Base-by-base conservation (phyloP, 2,113 vertebrate genomes). In the Triplophysa tibetana region DNA sequence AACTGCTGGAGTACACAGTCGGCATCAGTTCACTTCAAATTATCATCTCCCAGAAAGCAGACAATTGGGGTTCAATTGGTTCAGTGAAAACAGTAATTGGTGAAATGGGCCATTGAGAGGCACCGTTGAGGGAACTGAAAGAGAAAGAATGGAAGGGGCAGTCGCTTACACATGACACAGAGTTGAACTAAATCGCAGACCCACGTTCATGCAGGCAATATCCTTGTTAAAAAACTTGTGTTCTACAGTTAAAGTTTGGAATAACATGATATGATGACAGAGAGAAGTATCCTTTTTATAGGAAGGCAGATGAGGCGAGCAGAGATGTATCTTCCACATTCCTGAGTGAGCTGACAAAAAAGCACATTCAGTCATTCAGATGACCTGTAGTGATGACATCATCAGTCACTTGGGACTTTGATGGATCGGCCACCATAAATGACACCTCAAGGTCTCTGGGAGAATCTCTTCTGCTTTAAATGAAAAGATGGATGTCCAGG, bases 351-450 rank as follows among this genome's bases (percentile, higher is more conserved):
- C 16, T 26, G 16, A 45, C 21, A 26, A 64, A 48, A 54, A 63
- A 24, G 12, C 43, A 61, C 17, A 45, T 62, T 29, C 38, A 58
- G 21, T 63, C 41, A 38, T 38, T 38, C 21, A 87, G 80, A 86
- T 4, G 65, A 81, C 83, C 76, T 83, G 87, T 77, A 72, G 73
- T 85, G 88, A 90, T 91, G 90, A 90, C 90, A 89, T 90, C 88
- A 89, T 91, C 87, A 88, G 86, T 89, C 89, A 85, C 85, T 70
- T 48, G 82, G 79, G 81, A 85, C 85, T 81, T 84, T 92, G 90
- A 91, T 90, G 86, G 87, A 91, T 91, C 79, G 88, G 84, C 89
- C 64, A 64, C 82, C 85, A 76, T 85, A 43, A 88, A 89, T 84
- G 84, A 78, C 75, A 81, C 82, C 85, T 43, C 82, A 75, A 84